A percentile compares a stretch with the other conserved stretches of the same genome.
These are phyloP conservation scores for Trichonephila inaurata DNA, from an alignment of 1,140 invertebrate genomes.

Conservation along the genomic window DNA sequence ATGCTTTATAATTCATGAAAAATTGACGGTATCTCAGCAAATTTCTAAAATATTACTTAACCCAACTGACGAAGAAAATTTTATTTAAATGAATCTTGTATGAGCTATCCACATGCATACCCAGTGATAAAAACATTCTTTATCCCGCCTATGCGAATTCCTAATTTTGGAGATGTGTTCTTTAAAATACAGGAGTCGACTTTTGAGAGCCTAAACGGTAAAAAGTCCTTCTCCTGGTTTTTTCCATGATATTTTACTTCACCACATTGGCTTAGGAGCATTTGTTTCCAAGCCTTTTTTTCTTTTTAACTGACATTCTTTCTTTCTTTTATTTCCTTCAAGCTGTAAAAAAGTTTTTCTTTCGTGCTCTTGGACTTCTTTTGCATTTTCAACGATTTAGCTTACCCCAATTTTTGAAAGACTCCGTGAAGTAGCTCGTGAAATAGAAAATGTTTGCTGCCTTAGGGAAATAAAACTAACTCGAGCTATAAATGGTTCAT, in stretches of 20 bases:
- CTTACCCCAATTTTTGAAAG: not conserved
- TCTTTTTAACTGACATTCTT: not conserved
- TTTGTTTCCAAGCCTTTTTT: not conserved
- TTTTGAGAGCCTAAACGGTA: not conserved
- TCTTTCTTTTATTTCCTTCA: not conserved
- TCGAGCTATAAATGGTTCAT: not conserved
- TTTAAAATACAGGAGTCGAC: not conserved
- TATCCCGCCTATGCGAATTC: not conserved
- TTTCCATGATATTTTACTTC: not conserved
- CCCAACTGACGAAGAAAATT: not conserved
- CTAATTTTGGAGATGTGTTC: not conserved
- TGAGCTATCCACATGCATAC: not conserved
- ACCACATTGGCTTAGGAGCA: not conserved
- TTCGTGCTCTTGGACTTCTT: not conserved
- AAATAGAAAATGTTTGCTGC: not conserved
- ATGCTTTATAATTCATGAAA: not conserved
- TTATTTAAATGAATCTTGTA: constrained; percentile 5
- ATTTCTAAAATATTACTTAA: not conserved
- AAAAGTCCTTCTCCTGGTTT: not conserved
- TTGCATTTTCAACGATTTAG: not conserved
- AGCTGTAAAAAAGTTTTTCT: not conserved
- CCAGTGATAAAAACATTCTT: not conserved
- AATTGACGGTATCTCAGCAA: not conserved
- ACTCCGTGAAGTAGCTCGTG: not conserved
- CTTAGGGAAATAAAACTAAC: not conserved